Evolutionary conservation across 1,140 invertebrate species (phyloP).

Genomic region (Danaus melanippus): DNA sequence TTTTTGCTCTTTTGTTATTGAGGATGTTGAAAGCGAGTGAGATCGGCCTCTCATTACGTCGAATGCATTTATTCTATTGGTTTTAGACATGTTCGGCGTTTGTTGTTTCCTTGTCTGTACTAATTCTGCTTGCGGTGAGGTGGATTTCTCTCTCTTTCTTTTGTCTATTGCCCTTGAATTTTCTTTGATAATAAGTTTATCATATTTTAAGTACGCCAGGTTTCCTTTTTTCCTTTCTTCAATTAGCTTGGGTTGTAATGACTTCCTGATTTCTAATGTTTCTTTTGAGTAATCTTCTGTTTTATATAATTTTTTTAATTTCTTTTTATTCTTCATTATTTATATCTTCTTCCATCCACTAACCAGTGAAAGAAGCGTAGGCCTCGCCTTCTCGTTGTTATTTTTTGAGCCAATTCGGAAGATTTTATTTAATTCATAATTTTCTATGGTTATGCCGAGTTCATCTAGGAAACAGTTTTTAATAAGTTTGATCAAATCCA

Average conservation of each 20-base stretch:
- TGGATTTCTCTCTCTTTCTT: constrained; percentile 13
- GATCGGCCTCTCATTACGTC: constrained; percentile 10
- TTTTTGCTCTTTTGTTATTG: constrained; percentile 12
- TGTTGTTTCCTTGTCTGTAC: constrained; percentile 11
- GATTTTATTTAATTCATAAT: constrained; percentile 11
- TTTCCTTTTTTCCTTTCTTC: constrained; percentile 20
- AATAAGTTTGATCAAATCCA: too few species aligned
- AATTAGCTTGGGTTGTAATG: constrained; percentile 5
- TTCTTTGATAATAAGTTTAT: constrained; percentile 19
- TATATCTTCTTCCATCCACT: constrained; percentile 6
- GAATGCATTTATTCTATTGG: constrained; percentile 13
- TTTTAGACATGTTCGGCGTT: constrained; percentile 5
- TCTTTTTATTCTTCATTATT: constrained; percentile 12
- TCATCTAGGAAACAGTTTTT: background rate
- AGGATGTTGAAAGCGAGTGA: constrained; percentile 7
- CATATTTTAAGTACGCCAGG: constrained; percentile 13
- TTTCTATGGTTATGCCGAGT: constrained; percentile 3
- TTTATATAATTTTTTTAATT: constrained; percentile 12
- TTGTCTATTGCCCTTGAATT: constrained; percentile 12
- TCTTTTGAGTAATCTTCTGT: constrained; percentile 18
- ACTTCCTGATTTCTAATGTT: constrained; percentile 17
- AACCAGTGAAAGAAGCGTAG: constrained; percentile 3
- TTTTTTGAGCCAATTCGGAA: constrained; percentile 7
- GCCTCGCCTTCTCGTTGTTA: background rate
- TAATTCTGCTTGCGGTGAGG: constrained; percentile 3